Percentiles rank a stretch among this genome's conserved stretches.
phyloP scores from a whole-genome alignment of 2,113 vertebrate species.

The Butorides virescens region DNA sequence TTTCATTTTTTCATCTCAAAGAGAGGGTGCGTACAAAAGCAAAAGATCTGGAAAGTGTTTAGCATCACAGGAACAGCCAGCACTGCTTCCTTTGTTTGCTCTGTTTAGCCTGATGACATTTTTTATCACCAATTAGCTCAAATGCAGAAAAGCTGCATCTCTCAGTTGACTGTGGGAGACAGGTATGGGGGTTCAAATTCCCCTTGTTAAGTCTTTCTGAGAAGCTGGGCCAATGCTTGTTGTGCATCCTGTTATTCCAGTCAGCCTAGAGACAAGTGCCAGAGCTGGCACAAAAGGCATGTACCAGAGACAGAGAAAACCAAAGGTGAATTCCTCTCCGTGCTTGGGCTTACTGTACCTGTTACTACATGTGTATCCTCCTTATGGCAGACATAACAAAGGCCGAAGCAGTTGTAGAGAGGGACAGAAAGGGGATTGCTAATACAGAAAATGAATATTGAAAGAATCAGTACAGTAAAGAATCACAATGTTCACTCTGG shows the following conservation, averaged over 20 bases:
- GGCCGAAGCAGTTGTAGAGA: background rate
- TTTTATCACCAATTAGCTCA: background rate
- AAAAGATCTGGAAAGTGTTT: background rate
- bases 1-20: background rate
- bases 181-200: background rate
- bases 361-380: background rate
- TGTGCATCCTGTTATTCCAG: slow-evolving; percentile 27
- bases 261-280: background rate
- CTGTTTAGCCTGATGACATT: background rate
- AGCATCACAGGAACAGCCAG: background rate
- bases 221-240: background rate
- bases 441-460: background rate
- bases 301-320: background rate
- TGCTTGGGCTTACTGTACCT: background rate
- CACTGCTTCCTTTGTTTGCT: background rate
- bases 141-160: background rate
- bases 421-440: background rate
- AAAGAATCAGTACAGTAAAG: background rate
- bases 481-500: background rate
- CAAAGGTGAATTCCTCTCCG: background rate
- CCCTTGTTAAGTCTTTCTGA: background rate
- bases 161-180: background rate
- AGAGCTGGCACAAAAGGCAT: background rate
- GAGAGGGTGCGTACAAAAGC: background rate
- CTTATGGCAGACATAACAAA: background rate